Evolutionary conservation across 2,797 vertebrate species (phyloP).

Genomic region (Pampus argenteus): DNA sequence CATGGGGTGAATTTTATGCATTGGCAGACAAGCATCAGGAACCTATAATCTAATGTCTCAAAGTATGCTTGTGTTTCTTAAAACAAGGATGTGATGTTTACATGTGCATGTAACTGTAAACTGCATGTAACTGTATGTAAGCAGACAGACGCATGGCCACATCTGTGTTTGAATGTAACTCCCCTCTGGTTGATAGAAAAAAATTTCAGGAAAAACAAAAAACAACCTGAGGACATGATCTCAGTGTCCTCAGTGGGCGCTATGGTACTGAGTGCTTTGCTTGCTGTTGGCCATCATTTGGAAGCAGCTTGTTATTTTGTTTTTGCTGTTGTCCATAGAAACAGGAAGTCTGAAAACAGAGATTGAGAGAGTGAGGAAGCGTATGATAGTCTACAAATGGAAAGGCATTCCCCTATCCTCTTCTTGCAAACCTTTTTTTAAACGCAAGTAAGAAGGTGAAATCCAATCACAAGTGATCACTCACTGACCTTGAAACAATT

Average conservation of each 20-base stretch:
- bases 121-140: too few relatives aligned
- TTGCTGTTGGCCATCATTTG: slow-evolving; percentile 1
- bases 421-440: background rate
- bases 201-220: too few relatives aligned
- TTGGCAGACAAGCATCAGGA: too few relatives aligned
- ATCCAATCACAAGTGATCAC: background rate
- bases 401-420: slow-evolving; percentile 26
- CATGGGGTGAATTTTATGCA: too few relatives aligned
- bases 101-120: too few relatives aligned
- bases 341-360: slow-evolving; percentile 61
- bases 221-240: background rate
- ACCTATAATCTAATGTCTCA: too few relatives aligned
- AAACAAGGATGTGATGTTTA: too few relatives aligned
- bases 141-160: too few relatives aligned
- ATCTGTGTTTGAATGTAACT: too few relatives aligned
- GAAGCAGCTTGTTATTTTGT: slow-evolving; percentile 44
- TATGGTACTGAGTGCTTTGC: too few relatives aligned
- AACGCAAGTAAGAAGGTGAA: background rate
- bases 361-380: slow-evolving; percentile 31
- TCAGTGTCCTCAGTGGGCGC: background rate
- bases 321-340: slow-evolving; percentile 42
- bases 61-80: too few relatives aligned
- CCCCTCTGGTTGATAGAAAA: too few relatives aligned
- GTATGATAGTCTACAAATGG: slow-evolving; percentile 9
- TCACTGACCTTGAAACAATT: background rate